Evolutionary conservation across 2,797 vertebrate species (phyloP), one percentile per base, ranked within the genome.

Genomic region (Pogoniulus pusillus): DNA sequence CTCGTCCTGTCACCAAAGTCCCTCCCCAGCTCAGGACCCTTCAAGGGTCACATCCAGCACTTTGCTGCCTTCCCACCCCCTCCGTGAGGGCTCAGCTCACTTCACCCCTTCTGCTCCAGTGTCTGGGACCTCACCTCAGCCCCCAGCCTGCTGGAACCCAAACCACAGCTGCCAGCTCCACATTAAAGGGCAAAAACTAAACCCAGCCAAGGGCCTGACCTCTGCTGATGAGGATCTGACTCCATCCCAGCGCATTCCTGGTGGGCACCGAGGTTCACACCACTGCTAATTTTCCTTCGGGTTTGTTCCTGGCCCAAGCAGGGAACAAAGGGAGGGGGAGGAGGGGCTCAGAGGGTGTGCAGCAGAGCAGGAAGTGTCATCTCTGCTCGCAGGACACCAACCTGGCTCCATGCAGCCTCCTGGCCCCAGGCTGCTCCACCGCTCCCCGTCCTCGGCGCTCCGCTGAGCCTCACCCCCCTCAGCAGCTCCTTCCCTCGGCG

Each of bases 101-200:
- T 47, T 47, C 45, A 47, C 8, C 22, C 17, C 79, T 69, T 51
- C 11, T 35, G 5, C 30, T 60, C 24, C 29, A 39, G 4, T 2
- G 7, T 6, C 8, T 32, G 23, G 23, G 23, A 13, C 12, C 29
- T 59, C 37, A 3, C 49, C 27, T 6, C 4, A 39, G 59, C 34
- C 63, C 85, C 54, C 30, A 13, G 27, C 2, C 0, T 5, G 29
- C 26, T 55, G 24, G 8, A n/a, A 63, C 18, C 18, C 35, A 8
- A 10, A 22, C 29, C 16, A 1, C 3, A 63, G 37, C 10, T 16
- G 7, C 16, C 2, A 2, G 11, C 17, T 72, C 62, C 1, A 0
- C 7, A 47, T 16, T 34, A 53, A 43, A 89, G 9, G 20, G 16
- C 4, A 32, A 72, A 22, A 32, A 27, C 45, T 41, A 41, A 41